These are phyloP conservation scores for Brachypodius melanocephalos DNA, from an alignment of 2,113 vertebrate genomes.

Conservation along the genomic window DNA sequence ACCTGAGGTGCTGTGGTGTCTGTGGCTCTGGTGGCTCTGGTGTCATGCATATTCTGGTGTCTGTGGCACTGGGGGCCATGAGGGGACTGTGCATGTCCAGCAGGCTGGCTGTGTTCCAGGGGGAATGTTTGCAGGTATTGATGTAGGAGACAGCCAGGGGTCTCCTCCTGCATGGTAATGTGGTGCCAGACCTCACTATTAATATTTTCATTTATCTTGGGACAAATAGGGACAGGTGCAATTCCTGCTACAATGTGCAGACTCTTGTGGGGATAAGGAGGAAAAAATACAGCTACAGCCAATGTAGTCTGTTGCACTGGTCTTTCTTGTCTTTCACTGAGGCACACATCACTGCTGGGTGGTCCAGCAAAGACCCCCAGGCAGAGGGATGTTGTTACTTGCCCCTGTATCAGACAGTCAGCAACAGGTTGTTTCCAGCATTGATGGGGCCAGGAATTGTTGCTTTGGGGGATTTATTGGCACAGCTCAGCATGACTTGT, in stretches of 20 bases:
- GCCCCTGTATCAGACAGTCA: neutral
- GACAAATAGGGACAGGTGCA: neutral
- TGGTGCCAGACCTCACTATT: neutral
- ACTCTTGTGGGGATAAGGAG: neutral
- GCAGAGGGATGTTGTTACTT: neutral
- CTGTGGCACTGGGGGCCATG: neutral
- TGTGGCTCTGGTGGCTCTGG: neutral
- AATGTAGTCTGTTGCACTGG: neutral
- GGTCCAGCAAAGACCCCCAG: neutral
- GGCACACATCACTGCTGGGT: rapidly evolving
- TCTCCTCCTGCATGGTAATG: rapidly evolving
- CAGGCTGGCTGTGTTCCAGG: neutral
- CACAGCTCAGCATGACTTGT: neutral
- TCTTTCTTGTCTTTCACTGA: neutral
- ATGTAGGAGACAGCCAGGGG: neutral
- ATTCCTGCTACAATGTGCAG: neutral
- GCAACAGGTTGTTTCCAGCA: neutral
- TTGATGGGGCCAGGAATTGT: neutral
- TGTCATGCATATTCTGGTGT: neutral
- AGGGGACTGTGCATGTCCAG: neutral
- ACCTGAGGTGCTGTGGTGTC: rapidly evolving
- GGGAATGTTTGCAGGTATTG: neutral
- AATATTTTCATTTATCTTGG: neutral
- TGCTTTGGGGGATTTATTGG: neutral
- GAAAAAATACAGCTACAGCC: neutral